Percentiles rank a stretch among this genome's conserved stretches.
phyloP scores from a whole-genome alignment of 2,797 vertebrate genomes.

The Brachymystax lenok region DNA sequence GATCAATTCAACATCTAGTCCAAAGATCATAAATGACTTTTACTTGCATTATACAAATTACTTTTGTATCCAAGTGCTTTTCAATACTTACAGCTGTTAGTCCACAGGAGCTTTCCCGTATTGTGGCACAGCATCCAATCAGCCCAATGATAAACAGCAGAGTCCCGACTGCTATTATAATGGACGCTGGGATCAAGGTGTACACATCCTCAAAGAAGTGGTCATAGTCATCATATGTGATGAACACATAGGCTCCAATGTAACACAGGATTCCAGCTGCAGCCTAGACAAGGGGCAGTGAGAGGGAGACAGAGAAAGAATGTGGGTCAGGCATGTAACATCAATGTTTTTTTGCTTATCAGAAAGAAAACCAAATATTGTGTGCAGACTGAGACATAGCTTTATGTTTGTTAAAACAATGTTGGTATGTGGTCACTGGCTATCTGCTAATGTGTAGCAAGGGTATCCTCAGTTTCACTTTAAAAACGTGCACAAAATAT shows the following conservation, averaged over 20 bases:
- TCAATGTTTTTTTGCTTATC: neutral
- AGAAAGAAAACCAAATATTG: neutral
- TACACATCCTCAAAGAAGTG: conserved; percentile 98
- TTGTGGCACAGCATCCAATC: conserved; percentile 95
- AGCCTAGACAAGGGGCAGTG: conserved; percentile 73
- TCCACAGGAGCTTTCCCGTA: conserved; percentile 94
- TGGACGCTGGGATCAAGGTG: conserved; percentile 89
- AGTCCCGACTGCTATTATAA: conserved; percentile 92
- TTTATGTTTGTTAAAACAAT: too few species aligned
- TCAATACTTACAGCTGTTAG: conserved; percentile 85
- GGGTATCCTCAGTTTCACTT: too few species aligned
- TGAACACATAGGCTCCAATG: conserved; percentile 97
- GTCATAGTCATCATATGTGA: conserved; percentile 97
- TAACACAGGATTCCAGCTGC: conserved; percentile 97
- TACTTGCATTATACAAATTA: neutral
- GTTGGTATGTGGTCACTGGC: too few species aligned
- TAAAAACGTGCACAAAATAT: too few species aligned
- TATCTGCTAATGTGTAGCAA: too few species aligned
- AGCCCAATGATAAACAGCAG: conserved; percentile 94
- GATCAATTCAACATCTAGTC: too few species aligned
- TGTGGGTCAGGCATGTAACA: neutral
- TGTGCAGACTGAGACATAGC: neutral
- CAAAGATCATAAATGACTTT: too few species aligned
- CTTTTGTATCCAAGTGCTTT: neutral
- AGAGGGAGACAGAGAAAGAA: conserved; percentile 4